Base-by-base conservation (phyloP, 1,140 invertebrate species). In the Drosophila micromelanica region DNA sequence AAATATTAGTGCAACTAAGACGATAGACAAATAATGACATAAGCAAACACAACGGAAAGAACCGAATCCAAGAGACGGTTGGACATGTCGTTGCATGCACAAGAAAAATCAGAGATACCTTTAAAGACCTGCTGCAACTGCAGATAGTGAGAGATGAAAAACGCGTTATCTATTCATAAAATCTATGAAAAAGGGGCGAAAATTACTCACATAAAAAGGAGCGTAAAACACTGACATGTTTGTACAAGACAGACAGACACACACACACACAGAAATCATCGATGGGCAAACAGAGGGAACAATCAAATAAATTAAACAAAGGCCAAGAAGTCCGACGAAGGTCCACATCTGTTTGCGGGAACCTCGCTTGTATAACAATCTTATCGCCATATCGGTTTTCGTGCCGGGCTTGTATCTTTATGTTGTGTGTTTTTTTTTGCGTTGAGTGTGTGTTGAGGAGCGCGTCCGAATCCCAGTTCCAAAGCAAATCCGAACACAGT, bases 281-380 rank as follows among this genome's bases (percentile, higher is more conserved):
- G 46, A 46, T 62, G 60, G 60, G 13, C 46, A 62, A 49, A 43
- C 37, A 62, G 48, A 60, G 68, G 73, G 80, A 86, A 86, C 82
- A 86, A 86, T 87, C 78, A 86, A 86, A 86, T 82, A 86, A 86
- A 86, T 86, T 87, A 87, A 86, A 86, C 82, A 86, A 82, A 78
- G 82, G 72, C 78, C 30, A 61, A 71, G 52, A 57, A 57, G 71
- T 62, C 65, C 68, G 80, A 68, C 46, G 63, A 68, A 71, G 76
- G 73, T 86, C 61, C 77, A 86, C 70, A 78, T 62, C 71, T 69
- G 57, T 61, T 61, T 69, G 51, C 32, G 32, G 63, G 79, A 72
- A 60, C 62, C 62, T 57, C 27, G 40, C 55, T 45, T 32, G 80
- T 73, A 73, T 49, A 84, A 76, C 70, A 87, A 86, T 86, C 82